phyloP scores from a whole-genome alignment of 2,797 vertebrate genomes.

The Anniella stebbinsi region DNA sequence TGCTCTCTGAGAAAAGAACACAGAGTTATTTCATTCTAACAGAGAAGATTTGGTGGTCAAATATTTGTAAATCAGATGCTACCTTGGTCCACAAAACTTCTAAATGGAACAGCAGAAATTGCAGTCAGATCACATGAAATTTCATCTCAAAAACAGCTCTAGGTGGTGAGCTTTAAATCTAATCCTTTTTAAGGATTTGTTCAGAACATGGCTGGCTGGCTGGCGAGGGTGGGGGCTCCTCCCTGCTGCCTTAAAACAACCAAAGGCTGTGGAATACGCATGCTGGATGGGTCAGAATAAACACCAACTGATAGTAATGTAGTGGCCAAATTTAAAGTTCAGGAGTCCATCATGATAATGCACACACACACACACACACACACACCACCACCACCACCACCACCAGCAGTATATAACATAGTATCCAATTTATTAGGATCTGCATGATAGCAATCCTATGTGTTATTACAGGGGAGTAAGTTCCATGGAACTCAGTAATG shows the following conservation, averaged over 20 bases:
- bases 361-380: too few relatives aligned
- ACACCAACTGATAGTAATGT: neutral
- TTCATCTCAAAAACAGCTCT: neutral
- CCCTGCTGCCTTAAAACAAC: neutral
- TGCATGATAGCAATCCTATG: too few relatives aligned
- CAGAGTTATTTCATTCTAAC: neutral
- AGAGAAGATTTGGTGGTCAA: neutral
- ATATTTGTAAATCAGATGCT: neutral
- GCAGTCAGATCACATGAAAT: neutral
- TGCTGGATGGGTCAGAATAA: neutral
- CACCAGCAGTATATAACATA: too few relatives aligned
- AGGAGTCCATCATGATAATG: too few relatives aligned
- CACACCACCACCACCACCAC: too few relatives aligned
- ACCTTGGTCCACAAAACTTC: conserved; percentile 13
- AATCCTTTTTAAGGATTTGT: neutral
- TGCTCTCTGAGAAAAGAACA: neutral
- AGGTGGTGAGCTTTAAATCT: neutral
- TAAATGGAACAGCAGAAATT: neutral
- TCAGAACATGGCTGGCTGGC: neutral
- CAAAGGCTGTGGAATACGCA: neutral
- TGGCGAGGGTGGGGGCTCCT: neutral
- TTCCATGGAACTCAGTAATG: too few relatives aligned
- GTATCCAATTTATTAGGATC: too few relatives aligned
- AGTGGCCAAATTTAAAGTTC: too few relatives aligned
- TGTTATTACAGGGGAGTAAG: too few relatives aligned